Base-by-base conservation (phyloP, 2,797 vertebrate genomes). In the Mallotus villosus region DNA sequence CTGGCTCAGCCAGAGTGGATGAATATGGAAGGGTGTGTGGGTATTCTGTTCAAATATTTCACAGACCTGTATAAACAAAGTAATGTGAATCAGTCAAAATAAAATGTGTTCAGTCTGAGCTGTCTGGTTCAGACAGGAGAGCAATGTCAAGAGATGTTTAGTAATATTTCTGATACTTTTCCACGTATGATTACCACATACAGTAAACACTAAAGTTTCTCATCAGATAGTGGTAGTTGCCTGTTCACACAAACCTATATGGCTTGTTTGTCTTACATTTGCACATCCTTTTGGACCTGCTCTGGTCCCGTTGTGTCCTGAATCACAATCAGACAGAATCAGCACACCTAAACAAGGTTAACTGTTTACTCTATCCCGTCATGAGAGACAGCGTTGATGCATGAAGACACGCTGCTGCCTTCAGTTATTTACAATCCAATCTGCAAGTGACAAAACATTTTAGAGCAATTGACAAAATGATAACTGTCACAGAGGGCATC, bases 381-480 rank as follows among this genome's bases (percentile, higher is more conserved):
- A 21, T 78, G 63, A 75, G 77, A 82, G 73, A 46, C 41, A 67
- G 77, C 66, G 63, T 67, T 77, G 34, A 79, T 80, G 41, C 68
- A 77, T 55, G 67, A n/a, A 2, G 21, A 66, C 64, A 51, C 41
- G 53, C 51, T 51, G 46, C 51, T 5, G 24, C 75, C 71, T 71
- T 53, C 66, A 63, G 74, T 80, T 64, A 78, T 64, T 66, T 58
- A 71, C 67, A 73, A 60, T 81, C 72, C 73, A 81, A 34, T 68
- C 66, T 72, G 78, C 53, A 79, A 79, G 84, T 80, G 69, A 72
- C 29, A 78, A 76, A 82, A 79, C 70, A 75, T 81, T 78, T 83
- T 62, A 17, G 53, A 77, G 71, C 75, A 72, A 78, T 66, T 73
- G 70, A 78, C 27, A 37, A 63, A 84, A 71, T 74, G 77, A 80